These are phyloP conservation scores for Psilanteris sp. DNA, from an alignment of 1,140 invertebrate species.

Conservation along the genomic window DNA sequence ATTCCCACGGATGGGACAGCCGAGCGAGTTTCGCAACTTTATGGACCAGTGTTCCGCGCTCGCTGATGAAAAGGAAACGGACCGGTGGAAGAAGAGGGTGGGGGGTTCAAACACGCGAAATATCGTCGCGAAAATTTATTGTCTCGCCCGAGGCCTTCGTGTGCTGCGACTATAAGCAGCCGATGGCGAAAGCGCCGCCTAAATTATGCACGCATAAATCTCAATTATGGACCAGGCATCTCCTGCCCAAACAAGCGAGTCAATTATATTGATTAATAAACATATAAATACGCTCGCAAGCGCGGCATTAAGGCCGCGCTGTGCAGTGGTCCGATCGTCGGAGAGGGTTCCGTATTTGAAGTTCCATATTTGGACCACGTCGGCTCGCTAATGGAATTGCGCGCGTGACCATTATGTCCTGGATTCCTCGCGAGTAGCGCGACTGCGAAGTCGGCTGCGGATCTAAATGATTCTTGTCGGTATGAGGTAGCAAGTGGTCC, in stretches of 20 bases:
- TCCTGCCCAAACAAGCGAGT: slow-evolving; percentile 19
- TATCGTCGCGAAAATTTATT: slow-evolving; percentile 33
- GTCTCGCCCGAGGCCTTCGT: slow-evolving; percentile 25
- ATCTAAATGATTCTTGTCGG: too few relatives aligned
- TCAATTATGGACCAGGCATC: slow-evolving; percentile 27
- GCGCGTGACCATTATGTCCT: too few relatives aligned
- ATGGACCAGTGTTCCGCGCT: background rate
- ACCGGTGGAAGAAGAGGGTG: too few relatives aligned
- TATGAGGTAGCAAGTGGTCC: too few relatives aligned
- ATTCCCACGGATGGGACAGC: slow-evolving; percentile 9
- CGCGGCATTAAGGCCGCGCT: slow-evolving; percentile 9
- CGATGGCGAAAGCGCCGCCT: slow-evolving; percentile 26
- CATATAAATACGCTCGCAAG: slow-evolving; percentile 26
- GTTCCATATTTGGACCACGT: too few relatives aligned
- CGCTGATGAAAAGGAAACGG: slow-evolving; percentile 4
- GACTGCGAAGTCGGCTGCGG: too few relatives aligned
- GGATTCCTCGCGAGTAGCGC: too few relatives aligned
- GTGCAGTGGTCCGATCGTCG: too few relatives aligned
- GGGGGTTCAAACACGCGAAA: slow-evolving; percentile 13
- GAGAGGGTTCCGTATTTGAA: too few relatives aligned
- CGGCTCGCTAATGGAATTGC: too few relatives aligned
- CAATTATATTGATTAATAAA: slow-evolving; percentile 51
- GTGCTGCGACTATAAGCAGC: slow-evolving; percentile 21
- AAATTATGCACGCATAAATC: slow-evolving; percentile 51
- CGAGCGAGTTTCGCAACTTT: background rate